Evolutionary conservation across 2,888 invertebrate species (phyloP).

Genomic region (Orchesella flavescens): DNA sequence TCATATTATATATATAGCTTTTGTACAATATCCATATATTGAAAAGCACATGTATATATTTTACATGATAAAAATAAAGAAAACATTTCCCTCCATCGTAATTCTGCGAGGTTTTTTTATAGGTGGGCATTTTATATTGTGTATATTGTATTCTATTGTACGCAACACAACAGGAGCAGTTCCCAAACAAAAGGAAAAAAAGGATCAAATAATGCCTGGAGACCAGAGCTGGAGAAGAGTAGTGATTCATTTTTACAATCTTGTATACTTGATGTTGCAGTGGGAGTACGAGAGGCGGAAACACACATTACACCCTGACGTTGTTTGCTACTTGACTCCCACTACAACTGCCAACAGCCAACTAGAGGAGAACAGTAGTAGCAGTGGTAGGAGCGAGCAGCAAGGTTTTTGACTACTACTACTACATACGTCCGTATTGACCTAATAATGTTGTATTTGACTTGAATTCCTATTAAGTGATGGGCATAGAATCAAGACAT

Average conservation of each 20-base stretch:
- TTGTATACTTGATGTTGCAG: background rate
- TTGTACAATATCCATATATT: background rate
- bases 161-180: background rate
- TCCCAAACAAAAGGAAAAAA: background rate
- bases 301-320: slow-evolving; percentile 39
- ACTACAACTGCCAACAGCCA: slow-evolving; percentile 7
- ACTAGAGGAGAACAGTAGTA: slow-evolving; percentile 2
- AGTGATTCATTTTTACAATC: slow-evolving; percentile 16
- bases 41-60: slow-evolving; percentile 3
- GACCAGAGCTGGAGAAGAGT: slow-evolving; percentile 16
- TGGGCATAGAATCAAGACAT: slow-evolving; percentile 25
- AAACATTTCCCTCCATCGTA: background rate
- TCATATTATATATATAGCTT: no score
- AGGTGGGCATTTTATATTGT: background rate
- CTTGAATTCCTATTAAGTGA: slow-evolving; percentile 39
- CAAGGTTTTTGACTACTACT: background rate
- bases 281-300: slow-evolving; percentile 19
- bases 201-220: slow-evolving; percentile 21
- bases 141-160: background rate
- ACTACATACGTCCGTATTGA: slow-evolving; percentile 14
- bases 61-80: slow-evolving; percentile 9
- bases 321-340: slow-evolving; percentile 38
- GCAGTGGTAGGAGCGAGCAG: no score
- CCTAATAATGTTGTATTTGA: slow-evolving; percentile 39
- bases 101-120: background rate